Percentiles rank a stretch among this genome's conserved stretches.
phyloP scores from a whole-genome alignment of 2,888 invertebrate species.

The Ashinkailepas kermadecensis region DNA sequence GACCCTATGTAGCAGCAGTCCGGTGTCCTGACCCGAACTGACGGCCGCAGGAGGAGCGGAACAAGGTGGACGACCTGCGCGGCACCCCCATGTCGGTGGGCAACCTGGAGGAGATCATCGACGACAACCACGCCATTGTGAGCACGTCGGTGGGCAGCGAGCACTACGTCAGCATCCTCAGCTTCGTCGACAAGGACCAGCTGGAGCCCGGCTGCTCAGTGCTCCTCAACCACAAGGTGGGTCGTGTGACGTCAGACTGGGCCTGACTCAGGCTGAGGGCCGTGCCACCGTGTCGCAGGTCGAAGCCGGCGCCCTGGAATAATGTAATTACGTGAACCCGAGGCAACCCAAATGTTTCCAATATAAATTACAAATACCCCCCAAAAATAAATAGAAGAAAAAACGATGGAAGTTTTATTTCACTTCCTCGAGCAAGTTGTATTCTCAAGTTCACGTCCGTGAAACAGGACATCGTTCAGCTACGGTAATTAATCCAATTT shows the following conservation, averaged over 20 bases:
- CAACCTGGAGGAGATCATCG: constrained; percentile 98
- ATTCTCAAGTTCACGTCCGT: too few species aligned
- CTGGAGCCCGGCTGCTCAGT: constrained; percentile 66
- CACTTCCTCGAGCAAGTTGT: too few species aligned
- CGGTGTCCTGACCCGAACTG: too few species aligned
- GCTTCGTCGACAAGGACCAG: constrained; percentile 99
- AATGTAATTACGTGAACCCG: too few species aligned
- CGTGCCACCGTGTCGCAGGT: background rate
- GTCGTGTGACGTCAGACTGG: background rate
- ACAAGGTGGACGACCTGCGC: constrained; percentile 83
- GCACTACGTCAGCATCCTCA: constrained; percentile 97
- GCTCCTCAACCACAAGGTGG: constrained; percentile 1
- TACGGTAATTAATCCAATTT: too few species aligned
- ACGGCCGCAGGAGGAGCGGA: constrained; percentile 58
- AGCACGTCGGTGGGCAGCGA: constrained; percentile 96
- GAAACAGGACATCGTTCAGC: too few species aligned
- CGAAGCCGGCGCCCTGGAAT: background rate
- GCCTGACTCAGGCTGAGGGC: background rate
- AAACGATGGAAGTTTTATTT: too few species aligned
- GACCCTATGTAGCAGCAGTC: too few species aligned
- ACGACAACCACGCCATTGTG: constrained; percentile 99
- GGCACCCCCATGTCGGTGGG: constrained; percentile 99
- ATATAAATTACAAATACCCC: too few species aligned
- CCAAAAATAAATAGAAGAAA: too few species aligned
- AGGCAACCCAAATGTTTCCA: too few species aligned